Evolutionary conservation across 2,113 vertebrate species (phyloP), one percentile per base, ranked within the genome.

Genomic region (Montifringilla adamsi): DNA sequence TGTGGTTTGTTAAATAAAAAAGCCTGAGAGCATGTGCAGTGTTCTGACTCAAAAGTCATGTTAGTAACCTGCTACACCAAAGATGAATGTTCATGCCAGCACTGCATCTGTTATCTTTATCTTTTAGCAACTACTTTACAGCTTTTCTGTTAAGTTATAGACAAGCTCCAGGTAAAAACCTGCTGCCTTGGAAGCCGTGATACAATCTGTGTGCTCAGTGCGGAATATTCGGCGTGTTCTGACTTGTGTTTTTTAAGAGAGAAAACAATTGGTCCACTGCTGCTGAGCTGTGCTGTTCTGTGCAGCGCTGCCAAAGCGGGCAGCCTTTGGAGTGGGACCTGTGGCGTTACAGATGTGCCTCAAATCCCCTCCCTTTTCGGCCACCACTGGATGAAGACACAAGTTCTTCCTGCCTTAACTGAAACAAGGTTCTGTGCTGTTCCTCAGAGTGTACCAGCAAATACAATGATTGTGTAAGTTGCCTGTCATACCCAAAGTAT

Each of bases 181-280:
- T 81, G 77, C 76, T 23, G 2, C 60, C 62, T 59, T 18, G 74
- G 80, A 82, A 93, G 60, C 69, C 1, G 10, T 62, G 79, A 73
- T 67, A 49, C 5, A 62, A 91, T 87, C 90, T 86, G 39, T 56
- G 69, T 2, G 4, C 50, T 75, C 56, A 5, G 24, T 49, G 69
- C 0, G 0, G 52, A 92, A 90, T 72, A 60, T 13, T 50, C 2
- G 0, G 59, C 69, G 0, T 84, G 94, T 90, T 67, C 76, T 72
- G 84, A 84, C 93, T 87, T 94, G 91, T 31, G 3, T 67, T 69
- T 90, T 66, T 68, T 37, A 26, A 70, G 66, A 66, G 63, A 50
- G 84, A 33, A 79, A 89, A 91, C 81, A 56, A 47, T 52, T 28
- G 74, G 77, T 72, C 62, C n/a, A 4, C 73, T 44, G 87, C 85